Evolutionary conservation across 2,797 vertebrate genomes (phyloP), one percentile per base, ranked within the genome.

Genomic region (Tolypeutes matacus): DNA sequence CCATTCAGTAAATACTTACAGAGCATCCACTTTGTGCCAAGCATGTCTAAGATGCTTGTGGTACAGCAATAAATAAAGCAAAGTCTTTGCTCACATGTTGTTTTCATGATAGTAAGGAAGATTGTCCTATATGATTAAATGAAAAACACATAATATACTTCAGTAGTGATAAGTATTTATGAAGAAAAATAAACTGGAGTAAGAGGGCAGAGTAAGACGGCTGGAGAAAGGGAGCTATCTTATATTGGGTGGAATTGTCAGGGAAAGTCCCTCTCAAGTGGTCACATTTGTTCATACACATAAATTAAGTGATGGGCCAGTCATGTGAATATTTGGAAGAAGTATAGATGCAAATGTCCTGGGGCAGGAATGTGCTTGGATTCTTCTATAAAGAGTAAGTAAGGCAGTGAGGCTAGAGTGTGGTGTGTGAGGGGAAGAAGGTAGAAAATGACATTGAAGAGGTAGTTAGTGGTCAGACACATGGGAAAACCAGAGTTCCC

Each of bases 61-160:
- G 77, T 75, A 86, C 4, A 49, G 64, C n/a, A 84, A 18, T 67
- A 60, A 90, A 87, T 53, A 96, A 69, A 85, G 42, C n/a, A 58
- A 89, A 70, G 14, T 86, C 34, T 39, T 65, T 92, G 34, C 15
- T 34, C 84, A 53, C 31, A 49, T 21, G 15, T 39, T 67, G 14
- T 39, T 62, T 62, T 46, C 34, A 31, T 83, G 77, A 15, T 51
- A 86, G 62, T 46, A 72, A 83, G 39, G 56, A 94, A 92, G 64
- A 73, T 82, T n/a, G 2, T 1, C 67, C 27, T 65, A 72, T 60
- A 51, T 17, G 82, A 86, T 46, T 73, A 86, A 60, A 75, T 85
- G 51, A 65, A 64, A 51, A 62, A 27, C 65, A 69, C 69, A 23
- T 64, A 92, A 69, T 64, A 36, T 18, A 36, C 12, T 51, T 14